Percentiles rank a stretch among this genome's conserved stretches.
phyloP scores from a whole-genome alignment of 2,113 vertebrate genomes.

The Plectropomus leopardus region DNA sequence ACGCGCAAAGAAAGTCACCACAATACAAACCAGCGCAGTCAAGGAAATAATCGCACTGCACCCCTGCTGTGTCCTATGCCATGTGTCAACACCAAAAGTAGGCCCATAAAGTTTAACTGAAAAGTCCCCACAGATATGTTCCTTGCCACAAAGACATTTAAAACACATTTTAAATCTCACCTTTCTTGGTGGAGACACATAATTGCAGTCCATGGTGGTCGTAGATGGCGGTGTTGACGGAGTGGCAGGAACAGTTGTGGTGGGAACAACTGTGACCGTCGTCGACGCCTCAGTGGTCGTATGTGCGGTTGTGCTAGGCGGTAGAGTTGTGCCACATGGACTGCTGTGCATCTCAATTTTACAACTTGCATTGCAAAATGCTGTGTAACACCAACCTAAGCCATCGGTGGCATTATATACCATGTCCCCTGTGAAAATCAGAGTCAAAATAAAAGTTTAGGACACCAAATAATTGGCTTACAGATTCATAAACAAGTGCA shows the following conservation, averaged over 20 bases:
- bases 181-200: constrained; percentile 72
- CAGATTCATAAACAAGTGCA: background rate
- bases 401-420: constrained; percentile 72
- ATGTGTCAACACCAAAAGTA: too few species aligned
- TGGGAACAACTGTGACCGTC: background rate
- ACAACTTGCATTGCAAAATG: constrained; percentile 69
- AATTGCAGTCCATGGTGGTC: constrained; percentile 63
- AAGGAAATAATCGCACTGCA: too few species aligned
- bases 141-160: background rate
- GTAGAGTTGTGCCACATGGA: constrained; percentile 58
- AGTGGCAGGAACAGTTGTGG: constrained; percentile 23
- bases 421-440: constrained; percentile 55
- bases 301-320: constrained; percentile 40
- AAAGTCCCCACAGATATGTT: background rate
- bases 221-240: constrained; percentile 25
- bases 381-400: constrained; percentile 58
- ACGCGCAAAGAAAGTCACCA: too few species aligned
- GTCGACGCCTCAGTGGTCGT: constrained; percentile 5
- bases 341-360: background rate
- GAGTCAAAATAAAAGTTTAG: background rate
- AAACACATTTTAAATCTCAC: constrained; percentile 48
- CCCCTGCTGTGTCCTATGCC: too few species aligned
- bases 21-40: too few species aligned
- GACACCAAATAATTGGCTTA: background rate
- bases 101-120: background rate